These are phyloP conservation scores for Plectropomus leopardus DNA, from an alignment of 2,113 vertebrate genomes.

Conservation along the genomic window DNA sequence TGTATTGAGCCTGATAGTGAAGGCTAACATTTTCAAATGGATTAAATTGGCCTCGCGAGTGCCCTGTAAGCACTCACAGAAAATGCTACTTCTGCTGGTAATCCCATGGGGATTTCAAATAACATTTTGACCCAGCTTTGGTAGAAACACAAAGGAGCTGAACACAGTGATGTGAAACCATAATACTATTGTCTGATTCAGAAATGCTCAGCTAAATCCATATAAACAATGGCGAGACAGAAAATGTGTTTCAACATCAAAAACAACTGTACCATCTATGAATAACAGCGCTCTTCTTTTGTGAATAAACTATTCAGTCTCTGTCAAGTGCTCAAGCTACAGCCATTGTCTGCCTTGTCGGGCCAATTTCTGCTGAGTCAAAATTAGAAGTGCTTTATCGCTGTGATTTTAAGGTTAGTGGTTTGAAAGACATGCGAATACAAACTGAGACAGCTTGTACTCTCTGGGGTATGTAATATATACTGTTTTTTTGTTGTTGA, in stretches of 20 bases:
- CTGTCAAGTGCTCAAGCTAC: neutral
- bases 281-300: constrained; percentile 1
- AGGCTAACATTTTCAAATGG: constrained; percentile 12
- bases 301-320: constrained; percentile 5
- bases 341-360: constrained; percentile 2
- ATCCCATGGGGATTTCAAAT: constrained; percentile 49
- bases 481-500: too few species aligned
- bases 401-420: neutral
- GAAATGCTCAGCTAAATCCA: constrained; percentile 43
- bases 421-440: neutral
- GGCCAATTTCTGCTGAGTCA: constrained; percentile 20
- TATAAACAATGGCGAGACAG: constrained; percentile 28
- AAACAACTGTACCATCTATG: constrained; percentile 3
- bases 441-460: neutral
- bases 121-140: constrained; percentile 63
- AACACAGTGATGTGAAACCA: constrained; percentile 34
- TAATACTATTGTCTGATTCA: constrained; percentile 48
- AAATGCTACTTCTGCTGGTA: constrained; percentile 46
- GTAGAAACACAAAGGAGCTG: constrained; percentile 45
- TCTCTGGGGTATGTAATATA: neutral
- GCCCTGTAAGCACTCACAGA: constrained; percentile 24
- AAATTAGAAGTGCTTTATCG: neutral
- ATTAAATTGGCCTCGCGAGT: constrained; percentile 46
- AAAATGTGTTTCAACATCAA: constrained; percentile 51
- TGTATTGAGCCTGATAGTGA: neutral